A percentile compares a stretch with the other conserved stretches of the same genome.
These are phyloP conservation scores for Hormaphis cornu DNA, from an alignment of 1,140 invertebrate genomes.

Conservation along the genomic window DNA sequence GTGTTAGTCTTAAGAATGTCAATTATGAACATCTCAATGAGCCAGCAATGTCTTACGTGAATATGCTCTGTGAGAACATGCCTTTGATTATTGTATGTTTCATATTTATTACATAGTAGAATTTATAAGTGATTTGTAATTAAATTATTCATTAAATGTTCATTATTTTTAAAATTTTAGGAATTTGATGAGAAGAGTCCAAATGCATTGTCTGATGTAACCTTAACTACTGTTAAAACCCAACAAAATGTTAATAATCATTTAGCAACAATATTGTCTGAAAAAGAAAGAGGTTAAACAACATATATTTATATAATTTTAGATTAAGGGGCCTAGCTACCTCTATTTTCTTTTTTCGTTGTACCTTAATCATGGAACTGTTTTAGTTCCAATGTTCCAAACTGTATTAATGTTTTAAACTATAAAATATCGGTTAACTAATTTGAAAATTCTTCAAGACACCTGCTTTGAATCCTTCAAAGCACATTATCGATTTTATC, in stretches of 20 bases:
- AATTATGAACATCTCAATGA: not conserved
- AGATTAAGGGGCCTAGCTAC: too few relatives aligned
- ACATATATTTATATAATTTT: not conserved
- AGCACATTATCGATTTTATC: too few relatives aligned
- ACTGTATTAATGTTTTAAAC: too few relatives aligned
- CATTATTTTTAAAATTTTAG: not conserved
- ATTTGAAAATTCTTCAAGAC: too few relatives aligned
- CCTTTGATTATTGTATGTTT: slow-evolving; percentile 18
- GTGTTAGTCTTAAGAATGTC: not conserved
- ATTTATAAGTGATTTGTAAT: not conserved
- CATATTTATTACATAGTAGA: not conserved
- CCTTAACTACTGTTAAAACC: slow-evolving; percentile 5
- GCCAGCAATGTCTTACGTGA: slow-evolving; percentile 2
- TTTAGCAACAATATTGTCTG: not conserved
- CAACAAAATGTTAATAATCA: slow-evolving; percentile 16
- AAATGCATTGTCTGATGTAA: not conserved
- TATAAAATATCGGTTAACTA: too few relatives aligned
- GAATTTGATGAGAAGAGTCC: not conserved
- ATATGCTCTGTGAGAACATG: slow-evolving; percentile 17
- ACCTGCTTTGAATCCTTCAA: too few relatives aligned
- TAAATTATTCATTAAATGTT: not conserved
- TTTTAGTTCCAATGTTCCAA: too few relatives aligned
- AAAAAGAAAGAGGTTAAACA: slow-evolving; percentile 21
- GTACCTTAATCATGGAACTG: too few relatives aligned
- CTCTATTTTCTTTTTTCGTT: too few relatives aligned